Percentiles rank a stretch among this genome's conserved stretches.
phyloP scores from a whole-genome alignment of 1,140 invertebrate genomes.

The Diachasma alloeum region DNA sequence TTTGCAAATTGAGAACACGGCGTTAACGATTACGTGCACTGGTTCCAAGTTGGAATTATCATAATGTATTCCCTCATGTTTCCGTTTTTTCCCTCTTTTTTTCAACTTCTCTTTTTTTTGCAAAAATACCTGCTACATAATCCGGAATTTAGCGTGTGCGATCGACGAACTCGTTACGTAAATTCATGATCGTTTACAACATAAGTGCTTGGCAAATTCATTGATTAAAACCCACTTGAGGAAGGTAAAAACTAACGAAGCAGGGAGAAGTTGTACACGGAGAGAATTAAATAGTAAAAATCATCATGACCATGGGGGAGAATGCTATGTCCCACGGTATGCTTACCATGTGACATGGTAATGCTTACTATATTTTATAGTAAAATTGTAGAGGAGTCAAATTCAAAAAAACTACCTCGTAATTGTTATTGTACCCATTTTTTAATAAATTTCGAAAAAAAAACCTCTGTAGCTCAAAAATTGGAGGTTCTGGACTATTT shows the following conservation, averaged over 20 bases:
- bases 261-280: conserved; percentile 38
- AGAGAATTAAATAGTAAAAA: no score
- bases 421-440: no score
- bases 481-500: no score
- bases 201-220: neutral
- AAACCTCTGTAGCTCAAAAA: no score
- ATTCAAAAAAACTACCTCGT: no score
- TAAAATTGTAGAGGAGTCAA: no score
- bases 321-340: no score
- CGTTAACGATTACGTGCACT: conserved; percentile 24
- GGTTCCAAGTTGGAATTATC: conserved; percentile 17
- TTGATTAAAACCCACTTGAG: neutral
- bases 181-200: conserved; percentile 7
- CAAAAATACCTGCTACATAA: neutral
- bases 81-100: conserved; percentile 10
- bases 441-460: no score
- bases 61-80: conserved; percentile 30
- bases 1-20: conserved; percentile 30
- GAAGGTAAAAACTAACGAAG: conserved; percentile 16
- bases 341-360: no score
- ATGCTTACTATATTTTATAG: no score
- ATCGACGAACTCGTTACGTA: conserved; percentile 23
- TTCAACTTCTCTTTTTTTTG: neutral
- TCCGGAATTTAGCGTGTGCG: neutral
- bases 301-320: no score